Conservation (phyloP, 2,113 vertebrate species). For the Orientallactaga bullata region DNA sequence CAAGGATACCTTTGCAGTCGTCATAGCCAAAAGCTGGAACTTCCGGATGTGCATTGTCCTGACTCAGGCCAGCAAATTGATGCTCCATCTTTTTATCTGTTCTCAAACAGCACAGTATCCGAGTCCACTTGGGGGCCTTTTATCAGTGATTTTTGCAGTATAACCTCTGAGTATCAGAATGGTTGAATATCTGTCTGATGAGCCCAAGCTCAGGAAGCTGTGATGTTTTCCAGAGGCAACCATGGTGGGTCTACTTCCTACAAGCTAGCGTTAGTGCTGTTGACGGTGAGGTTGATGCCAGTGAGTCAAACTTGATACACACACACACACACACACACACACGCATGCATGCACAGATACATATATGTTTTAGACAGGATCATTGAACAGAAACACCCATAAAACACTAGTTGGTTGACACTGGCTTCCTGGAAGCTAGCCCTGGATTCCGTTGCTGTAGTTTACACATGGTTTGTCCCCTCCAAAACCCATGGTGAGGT, state of each 20-base stretch:
- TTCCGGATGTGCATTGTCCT: accelerated
- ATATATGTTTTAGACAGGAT: neutral
- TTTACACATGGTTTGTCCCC: neutral
- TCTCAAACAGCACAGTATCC: too few species aligned
- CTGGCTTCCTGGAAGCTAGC: neutral
- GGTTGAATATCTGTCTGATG: neutral
- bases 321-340: neutral
- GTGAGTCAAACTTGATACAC: accelerated
- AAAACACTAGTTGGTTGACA: neutral
- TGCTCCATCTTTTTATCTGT: too few species aligned
- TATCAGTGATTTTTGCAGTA: neutral
- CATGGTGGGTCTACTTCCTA: accelerated
- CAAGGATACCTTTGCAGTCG: accelerated
- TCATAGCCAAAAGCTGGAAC: accelerated
- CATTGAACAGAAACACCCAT: neutral
- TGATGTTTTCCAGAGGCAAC: neutral
- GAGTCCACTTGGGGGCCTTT: neutral
- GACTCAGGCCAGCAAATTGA: too few species aligned
- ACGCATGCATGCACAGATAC: too few species aligned
- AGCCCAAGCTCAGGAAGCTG: neutral
- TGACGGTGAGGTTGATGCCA: neutral
- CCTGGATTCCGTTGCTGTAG: neutral
- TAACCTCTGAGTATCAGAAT: neutral
- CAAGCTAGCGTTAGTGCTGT: accelerated
- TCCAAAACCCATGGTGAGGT: neutral